Conservation (phyloP, 2,888 invertebrate species). For the Lycocerus yunnanus region DNA sequence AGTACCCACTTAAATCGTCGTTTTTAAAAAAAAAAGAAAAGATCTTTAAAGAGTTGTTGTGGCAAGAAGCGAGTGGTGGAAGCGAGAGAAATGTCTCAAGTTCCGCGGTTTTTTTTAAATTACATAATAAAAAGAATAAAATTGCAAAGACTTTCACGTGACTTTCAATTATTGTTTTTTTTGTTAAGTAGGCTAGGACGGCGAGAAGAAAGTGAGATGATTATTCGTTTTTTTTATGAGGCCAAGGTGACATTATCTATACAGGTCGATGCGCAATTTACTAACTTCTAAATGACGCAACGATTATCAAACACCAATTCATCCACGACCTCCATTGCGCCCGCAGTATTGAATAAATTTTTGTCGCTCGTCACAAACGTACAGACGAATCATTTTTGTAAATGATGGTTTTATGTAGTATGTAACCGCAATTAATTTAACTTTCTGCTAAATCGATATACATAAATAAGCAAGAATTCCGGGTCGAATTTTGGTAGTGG, state of each 20-base stretch:
- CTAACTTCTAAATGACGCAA: conserved; percentile 23
- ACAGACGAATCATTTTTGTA: background rate
- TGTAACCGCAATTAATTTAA: conserved; percentile 13
- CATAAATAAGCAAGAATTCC: conserved; percentile 29
- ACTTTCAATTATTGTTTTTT: conserved; percentile 27
- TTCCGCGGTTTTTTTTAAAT: conserved; percentile 8
- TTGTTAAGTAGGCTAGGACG: conserved; percentile 19
- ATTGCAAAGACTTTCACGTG: conserved; percentile 25
- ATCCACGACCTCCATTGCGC: conserved; percentile 13
- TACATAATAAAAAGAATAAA: conserved; percentile 14
- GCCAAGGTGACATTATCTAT: conserved; percentile 30
- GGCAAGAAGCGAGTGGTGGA: background rate
- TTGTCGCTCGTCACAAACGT: background rate
- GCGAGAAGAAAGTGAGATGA: conserved; percentile 30
- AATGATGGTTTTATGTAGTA: background rate
- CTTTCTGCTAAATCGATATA: conserved; percentile 21
- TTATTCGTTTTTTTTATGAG: conserved; percentile 21
- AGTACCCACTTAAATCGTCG: too few relatives aligned
- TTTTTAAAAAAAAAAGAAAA: background rate
- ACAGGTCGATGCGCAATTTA: conserved; percentile 28
- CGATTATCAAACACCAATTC: conserved; percentile 23
- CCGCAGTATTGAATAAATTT: conserved; percentile 15
- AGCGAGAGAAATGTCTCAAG: background rate
- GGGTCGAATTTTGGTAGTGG: conserved; percentile 32
- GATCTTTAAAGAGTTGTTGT: background rate